phyloP scores from a whole-genome alignment of 1,140 invertebrate species.

The Camponotus vicinus region DNA sequence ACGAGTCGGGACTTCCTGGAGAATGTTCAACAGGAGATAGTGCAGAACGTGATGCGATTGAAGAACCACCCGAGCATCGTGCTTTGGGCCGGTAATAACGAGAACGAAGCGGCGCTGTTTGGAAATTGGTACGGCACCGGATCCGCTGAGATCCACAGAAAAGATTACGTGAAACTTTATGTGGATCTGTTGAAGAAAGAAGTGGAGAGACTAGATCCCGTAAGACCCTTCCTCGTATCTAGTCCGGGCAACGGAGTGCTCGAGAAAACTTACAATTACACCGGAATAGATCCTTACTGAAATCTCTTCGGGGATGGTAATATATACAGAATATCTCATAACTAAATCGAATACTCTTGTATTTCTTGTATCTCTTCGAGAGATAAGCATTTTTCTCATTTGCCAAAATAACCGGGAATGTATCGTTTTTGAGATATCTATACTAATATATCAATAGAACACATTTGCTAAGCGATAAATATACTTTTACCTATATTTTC shows the following conservation, averaged over 20 bases:
- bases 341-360: neutral
- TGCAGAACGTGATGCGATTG: conserved; percentile 94
- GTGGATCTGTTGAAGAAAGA: conserved; percentile 91
- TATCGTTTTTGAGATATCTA: no score
- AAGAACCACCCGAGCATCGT: conserved; percentile 96
- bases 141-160: conserved; percentile 88
- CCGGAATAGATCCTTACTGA: conserved; percentile 92
- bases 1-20: conserved; percentile 90
- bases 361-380: no score
- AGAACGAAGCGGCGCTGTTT: conserved; percentile 96
- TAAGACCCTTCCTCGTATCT: conserved; percentile 92
- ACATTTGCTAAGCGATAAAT: neutral
- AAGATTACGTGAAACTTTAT: conserved; percentile 96
- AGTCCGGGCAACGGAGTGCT: conserved; percentile 97
- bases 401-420: no score
- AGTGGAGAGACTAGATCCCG: conserved; percentile 88
- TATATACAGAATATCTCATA: conserved; percentile 29
- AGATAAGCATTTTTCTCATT: no score
- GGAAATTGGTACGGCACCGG: conserved; percentile 94
- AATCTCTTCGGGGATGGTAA: conserved; percentile 95
- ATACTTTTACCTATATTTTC: conserved; percentile 67
- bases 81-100: conserved; percentile 98
- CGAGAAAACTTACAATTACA: conserved; percentile 91
- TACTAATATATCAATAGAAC: no score
- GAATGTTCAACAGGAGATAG: conserved; percentile 92